Percentiles rank a stretch among this genome's conserved stretches.
These are phyloP conservation scores for Forbesichthys papilliferus DNA, from an alignment of 2,113 vertebrate genomes.

Conservation along the genomic window DNA sequence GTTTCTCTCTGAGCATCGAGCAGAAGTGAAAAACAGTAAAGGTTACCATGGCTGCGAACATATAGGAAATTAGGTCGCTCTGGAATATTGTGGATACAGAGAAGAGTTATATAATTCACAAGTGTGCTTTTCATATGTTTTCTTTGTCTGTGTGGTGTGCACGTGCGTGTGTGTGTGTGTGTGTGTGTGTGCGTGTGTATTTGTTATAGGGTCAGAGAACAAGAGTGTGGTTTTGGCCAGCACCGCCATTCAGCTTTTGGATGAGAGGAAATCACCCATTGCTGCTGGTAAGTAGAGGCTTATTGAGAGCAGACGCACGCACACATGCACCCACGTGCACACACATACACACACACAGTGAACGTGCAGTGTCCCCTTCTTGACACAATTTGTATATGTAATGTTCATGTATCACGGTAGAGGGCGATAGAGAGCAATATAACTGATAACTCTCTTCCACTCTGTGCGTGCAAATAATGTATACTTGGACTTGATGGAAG, in stretches of 20 bases:
- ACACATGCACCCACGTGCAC: constrained; percentile 9
- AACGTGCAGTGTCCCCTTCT: constrained; percentile 11
- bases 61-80: neutral
- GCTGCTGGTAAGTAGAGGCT: constrained; percentile 86
- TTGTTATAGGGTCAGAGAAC: constrained; percentile 83
- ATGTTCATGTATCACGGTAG: neutral
- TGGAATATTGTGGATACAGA: constrained; percentile 21
- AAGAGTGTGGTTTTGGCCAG: constrained; percentile 96
- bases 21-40: too few species aligned
- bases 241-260: constrained; percentile 92
- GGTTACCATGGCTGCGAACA: too few species aligned
- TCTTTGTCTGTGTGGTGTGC: constrained; percentile 22
- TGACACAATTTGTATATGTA: constrained; percentile 8
- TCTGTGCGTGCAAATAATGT: constrained; percentile 3
- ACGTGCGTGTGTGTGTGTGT: constrained; percentile 10
- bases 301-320: constrained; percentile 20
- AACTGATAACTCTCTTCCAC: constrained; percentile 10
- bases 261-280: constrained; percentile 96
- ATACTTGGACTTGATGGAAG: neutral
- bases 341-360: constrained; percentile 4
- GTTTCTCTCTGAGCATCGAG: too few species aligned
- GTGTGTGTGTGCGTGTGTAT: constrained; percentile 13
- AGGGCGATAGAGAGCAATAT: constrained; percentile 13
- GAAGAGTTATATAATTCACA: constrained; percentile 26
- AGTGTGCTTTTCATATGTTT: neutral